Percentiles rank a stretch among this genome's conserved stretches.
phyloP scores from a whole-genome alignment of 2,113 vertebrate genomes.

The Apeltes quadracus region DNA sequence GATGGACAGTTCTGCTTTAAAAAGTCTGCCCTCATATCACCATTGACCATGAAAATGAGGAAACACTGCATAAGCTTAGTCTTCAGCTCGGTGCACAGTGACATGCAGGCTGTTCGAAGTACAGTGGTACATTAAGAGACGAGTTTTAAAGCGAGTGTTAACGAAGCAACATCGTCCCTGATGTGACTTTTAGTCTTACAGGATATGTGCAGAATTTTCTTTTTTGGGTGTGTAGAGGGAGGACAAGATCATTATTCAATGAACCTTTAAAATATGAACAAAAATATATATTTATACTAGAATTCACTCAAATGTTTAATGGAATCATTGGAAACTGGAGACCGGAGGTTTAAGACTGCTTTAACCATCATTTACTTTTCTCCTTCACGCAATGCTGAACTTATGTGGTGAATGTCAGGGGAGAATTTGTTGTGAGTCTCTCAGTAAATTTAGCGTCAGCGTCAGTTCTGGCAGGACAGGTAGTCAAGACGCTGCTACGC shows the following conservation, averaged over 20 bases:
- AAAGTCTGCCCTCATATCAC: slow-evolving; percentile 44
- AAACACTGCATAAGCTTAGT: slow-evolving; percentile 13
- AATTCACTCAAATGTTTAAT: neutral
- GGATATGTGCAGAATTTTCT: neutral
- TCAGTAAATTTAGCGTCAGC: too few relatives aligned
- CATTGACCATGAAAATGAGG: slow-evolving; percentile 55
- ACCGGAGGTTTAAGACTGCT: neutral
- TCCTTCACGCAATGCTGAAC: neutral
- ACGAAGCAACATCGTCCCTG: slow-evolving; percentile 34
- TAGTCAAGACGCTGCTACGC: too few relatives aligned
- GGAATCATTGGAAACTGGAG: neutral
- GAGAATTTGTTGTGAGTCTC: too few relatives aligned
- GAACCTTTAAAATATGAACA: neutral
- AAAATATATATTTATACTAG: neutral
- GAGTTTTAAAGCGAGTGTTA: slow-evolving; percentile 38
- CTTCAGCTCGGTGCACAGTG: neutral
- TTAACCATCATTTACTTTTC: neutral
- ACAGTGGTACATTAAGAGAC: slow-evolving; percentile 6
- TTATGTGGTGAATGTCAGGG: neutral
- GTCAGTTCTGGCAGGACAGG: too few relatives aligned
- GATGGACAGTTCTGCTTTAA: slow-evolving; percentile 63
- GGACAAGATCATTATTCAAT: too few relatives aligned
- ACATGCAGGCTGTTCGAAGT: slow-evolving; percentile 15
- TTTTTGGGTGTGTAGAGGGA: neutral
- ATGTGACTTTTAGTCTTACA: neutral